Conservation (phyloP, 2,888 invertebrate genomes). For the Suillia variegata region DNA sequence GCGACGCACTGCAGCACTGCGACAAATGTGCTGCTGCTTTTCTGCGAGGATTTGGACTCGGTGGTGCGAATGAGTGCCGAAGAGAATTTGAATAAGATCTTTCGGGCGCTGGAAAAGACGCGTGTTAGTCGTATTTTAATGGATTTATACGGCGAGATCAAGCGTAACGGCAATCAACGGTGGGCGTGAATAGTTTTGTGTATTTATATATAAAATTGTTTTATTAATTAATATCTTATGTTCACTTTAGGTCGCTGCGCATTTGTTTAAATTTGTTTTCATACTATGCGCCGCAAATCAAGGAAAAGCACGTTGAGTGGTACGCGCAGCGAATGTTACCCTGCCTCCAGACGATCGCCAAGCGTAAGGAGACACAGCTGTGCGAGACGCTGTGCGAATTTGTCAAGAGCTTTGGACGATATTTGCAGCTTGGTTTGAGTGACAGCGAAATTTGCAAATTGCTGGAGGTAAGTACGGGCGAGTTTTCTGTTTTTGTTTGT, state of each 20-base stretch:
- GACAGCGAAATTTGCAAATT: slow-evolving; percentile 58
- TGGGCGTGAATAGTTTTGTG: slow-evolving; percentile 26
- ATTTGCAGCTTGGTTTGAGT: slow-evolving; percentile 57
- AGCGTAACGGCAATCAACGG: slow-evolving; percentile 71
- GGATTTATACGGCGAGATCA: slow-evolving; percentile 82
- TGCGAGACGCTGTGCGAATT: slow-evolving; percentile 59
- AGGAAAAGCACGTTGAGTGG: slow-evolving; percentile 77
- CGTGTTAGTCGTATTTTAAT: slow-evolving; percentile 76
- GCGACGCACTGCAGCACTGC: slow-evolving; percentile 71
- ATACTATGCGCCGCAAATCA: slow-evolving; percentile 75
- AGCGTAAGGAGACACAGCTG: slow-evolving; percentile 67
- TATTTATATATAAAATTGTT: too few species aligned
- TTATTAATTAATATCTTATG: neutral
- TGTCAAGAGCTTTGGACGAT: slow-evolving; percentile 53
- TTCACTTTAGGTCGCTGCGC: slow-evolving; percentile 67
- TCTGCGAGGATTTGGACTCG: slow-evolving; percentile 78
- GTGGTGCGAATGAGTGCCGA: slow-evolving; percentile 81
- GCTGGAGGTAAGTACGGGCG: slow-evolving; percentile 57
- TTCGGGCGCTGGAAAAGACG: slow-evolving; percentile 71
- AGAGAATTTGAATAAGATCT: slow-evolving; percentile 79
- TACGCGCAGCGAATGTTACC: slow-evolving; percentile 78
- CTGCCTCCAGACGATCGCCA: slow-evolving; percentile 73
- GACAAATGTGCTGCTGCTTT: slow-evolving; percentile 71
- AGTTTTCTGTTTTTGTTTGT: too few species aligned
- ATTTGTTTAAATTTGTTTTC: slow-evolving; percentile 80